Percentiles rank a stretch among this genome's conserved stretches.
phyloP scores from a whole-genome alignment of 2,113 vertebrate species.

The Alosa alosa region DNA sequence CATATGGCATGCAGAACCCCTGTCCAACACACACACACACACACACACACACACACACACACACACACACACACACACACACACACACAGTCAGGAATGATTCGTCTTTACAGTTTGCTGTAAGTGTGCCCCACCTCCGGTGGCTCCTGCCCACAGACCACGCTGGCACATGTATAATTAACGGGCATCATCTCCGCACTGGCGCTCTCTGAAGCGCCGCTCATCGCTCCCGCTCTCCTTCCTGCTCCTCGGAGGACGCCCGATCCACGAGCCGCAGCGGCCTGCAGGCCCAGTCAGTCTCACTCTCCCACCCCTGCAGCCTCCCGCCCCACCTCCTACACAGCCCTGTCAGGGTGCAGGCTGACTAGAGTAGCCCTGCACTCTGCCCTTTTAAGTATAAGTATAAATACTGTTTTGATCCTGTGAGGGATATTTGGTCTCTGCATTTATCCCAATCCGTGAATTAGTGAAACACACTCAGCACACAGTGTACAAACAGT shows the following conservation, averaged over 20 bases:
- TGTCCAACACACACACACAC: not conserved
- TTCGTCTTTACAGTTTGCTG: not conserved
- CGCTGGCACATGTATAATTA: not conserved
- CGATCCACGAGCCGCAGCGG: too few species aligned
- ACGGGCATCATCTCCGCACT: not conserved
- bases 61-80: not conserved
- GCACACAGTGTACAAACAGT: too few species aligned
- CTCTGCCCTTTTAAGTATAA: too few species aligned
- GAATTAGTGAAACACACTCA: too few species aligned
- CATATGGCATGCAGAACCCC: too few species aligned
- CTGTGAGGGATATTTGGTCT: too few species aligned
- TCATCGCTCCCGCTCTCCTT: not conserved
- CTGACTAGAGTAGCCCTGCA: not conserved
- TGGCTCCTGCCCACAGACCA: not conserved
- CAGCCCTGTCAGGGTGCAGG: not conserved
- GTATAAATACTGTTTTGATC: too few species aligned
- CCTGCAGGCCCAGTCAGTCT: not conserved
- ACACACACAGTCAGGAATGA: not conserved
- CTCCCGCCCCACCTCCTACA: slow-evolving; percentile 25
- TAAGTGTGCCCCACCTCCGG: not conserved
- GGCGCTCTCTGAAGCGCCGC: not conserved
- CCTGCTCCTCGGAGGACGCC: not conserved
- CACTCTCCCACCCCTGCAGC: too few species aligned
- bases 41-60: not conserved
- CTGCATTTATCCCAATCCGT: too few species aligned